Base-by-base conservation (phyloP, 2,888 invertebrate species). In the Eudemis profundana region DNA sequence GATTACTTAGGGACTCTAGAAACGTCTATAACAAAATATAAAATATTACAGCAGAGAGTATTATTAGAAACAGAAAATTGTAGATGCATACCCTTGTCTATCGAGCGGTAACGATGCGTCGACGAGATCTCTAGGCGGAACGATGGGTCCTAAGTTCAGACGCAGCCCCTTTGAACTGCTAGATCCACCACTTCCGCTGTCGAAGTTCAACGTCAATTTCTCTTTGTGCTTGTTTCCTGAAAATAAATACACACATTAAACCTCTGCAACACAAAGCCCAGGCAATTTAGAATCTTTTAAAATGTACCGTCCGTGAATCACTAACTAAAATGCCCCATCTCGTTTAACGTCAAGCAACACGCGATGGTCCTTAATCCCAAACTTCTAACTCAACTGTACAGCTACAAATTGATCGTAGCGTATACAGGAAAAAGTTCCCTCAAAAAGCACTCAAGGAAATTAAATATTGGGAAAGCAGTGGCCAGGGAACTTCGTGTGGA, bases 41-140 rank as follows among this genome's bases (percentile, higher is more conserved):
- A n/a, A n/a, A n/a, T n/a, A n/a, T n/a, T n/a, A n/a, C n/a, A n/a
- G n/a, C n/a, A n/a, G n/a, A n/a, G 0, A 51, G 27, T 29, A 8
- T 15, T 19, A 42, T 5, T 15, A 15, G 10, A 4, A n/a, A 10
- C 1, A 8, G 21, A 67, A n/a, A 27, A 10, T 19, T 44, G 61
- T 61, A 56, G 69, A 86, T n/a, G n/a, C 94, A 89, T 88, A 97
- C 97, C 96, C 96, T 93, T 98, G 98, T 84, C 97, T 94, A 84
- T 97, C 97, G 72, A 98, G 93, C 70, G 97, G 96, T 74, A 97
- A 93, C 70, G 95, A 93, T 4, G 95, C 94, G 82, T 98, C 97
- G 72, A 98, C 95, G 69, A 95, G 93, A 82, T 96, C 96, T 68
- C 95, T 94, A 56, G 95, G 94, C 64, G 94, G 94, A 66, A 93